phyloP scores from a whole-genome alignment of 2,113 vertebrate genomes.

The Silurus asotus region DNA sequence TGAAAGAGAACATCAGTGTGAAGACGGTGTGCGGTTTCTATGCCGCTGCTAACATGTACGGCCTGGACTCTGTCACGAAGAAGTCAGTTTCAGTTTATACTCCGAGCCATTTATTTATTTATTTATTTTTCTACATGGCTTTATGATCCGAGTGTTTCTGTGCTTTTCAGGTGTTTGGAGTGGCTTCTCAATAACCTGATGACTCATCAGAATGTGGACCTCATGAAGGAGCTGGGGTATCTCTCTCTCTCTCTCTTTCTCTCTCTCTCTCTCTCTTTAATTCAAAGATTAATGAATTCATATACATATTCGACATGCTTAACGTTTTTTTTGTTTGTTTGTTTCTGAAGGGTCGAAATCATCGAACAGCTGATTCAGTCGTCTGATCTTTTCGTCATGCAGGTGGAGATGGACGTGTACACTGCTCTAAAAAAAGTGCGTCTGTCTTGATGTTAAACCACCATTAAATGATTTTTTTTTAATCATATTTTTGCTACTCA shows the following conservation, averaged over 20 bases:
- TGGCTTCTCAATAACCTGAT: constrained; percentile 98
- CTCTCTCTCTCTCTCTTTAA: too few species aligned
- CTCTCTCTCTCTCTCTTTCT: background rate
- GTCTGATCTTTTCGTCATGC: constrained; percentile 96
- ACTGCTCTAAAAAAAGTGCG: constrained; percentile 94
- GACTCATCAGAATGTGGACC: constrained; percentile 94
- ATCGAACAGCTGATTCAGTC: constrained; percentile 94
- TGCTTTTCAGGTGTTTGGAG: constrained; percentile 84
- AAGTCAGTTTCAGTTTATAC: constrained; percentile 72
- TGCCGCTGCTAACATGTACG: constrained; percentile 85
- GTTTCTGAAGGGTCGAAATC: constrained; percentile 77
- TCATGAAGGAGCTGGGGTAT: constrained; percentile 96
- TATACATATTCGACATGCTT: background rate
- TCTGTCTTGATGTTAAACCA: background rate
- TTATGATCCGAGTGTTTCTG: background rate
- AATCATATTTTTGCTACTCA: background rate
- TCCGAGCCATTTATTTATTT: background rate
- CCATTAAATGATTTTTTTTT: too few species aligned
- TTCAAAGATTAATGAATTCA: background rate
- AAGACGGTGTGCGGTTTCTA: constrained; percentile 93
- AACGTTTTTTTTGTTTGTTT: constrained; percentile 35
- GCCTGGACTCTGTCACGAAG: constrained; percentile 91
- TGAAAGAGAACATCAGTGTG: constrained; percentile 94
- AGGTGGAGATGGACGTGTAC: constrained; percentile 98
- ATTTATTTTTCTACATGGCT: background rate